phyloP scores from a whole-genome alignment of 2,113 vertebrate species.

The Heterotilapia buettikoferi region DNA sequence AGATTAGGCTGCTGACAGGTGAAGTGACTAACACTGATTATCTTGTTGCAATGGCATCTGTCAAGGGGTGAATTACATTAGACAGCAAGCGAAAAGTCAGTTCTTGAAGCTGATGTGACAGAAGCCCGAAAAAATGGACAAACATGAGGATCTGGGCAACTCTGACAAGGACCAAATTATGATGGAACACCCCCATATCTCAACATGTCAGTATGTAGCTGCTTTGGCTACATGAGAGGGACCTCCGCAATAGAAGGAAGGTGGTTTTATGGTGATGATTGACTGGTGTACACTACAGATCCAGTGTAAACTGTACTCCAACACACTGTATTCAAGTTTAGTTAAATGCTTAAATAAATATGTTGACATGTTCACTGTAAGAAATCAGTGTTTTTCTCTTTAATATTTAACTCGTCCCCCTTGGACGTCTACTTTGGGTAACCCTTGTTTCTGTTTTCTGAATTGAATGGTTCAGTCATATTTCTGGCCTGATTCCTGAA shows the following conservation, averaged over 20 bases:
- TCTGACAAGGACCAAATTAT: background rate
- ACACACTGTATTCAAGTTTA: background rate
- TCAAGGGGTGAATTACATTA: background rate
- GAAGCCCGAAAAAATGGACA: background rate
- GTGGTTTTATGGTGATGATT: background rate
- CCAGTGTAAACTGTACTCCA: background rate
- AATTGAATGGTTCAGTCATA: background rate
- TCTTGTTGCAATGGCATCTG: background rate
- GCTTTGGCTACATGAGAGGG: background rate
- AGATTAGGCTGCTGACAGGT: background rate
- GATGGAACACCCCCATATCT: background rate
- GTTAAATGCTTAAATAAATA: background rate
- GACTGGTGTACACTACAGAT: background rate
- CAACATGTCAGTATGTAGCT: background rate
- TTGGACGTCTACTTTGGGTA: accelerated
- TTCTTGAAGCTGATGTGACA: background rate
- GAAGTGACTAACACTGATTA: background rate
- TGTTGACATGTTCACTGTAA: background rate
- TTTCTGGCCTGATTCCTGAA: background rate
- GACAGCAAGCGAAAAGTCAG: background rate
- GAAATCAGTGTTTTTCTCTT: background rate
- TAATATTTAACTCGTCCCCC: accelerated
- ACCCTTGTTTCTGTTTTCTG: background rate
- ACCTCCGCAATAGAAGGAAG: background rate
- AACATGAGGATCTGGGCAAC: background rate